These are phyloP conservation scores for Nemotelus nigrinus DNA, from an alignment of 2,888 invertebrate genomes.

Conservation along the genomic window DNA sequence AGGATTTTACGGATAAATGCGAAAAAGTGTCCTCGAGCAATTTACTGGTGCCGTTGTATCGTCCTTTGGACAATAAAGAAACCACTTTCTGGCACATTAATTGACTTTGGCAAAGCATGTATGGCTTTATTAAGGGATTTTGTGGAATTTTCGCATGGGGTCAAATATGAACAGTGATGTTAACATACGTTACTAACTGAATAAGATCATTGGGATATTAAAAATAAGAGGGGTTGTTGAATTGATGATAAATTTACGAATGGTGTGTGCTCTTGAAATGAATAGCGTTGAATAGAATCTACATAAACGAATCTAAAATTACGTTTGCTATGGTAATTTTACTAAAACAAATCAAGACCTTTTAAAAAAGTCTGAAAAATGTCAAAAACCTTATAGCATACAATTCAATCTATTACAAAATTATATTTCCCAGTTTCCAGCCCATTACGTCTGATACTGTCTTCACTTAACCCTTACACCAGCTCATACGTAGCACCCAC, in stretches of 20 bases:
- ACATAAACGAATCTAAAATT: neutral
- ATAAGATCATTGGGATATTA: neutral
- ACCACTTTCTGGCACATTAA: constrained; percentile 19
- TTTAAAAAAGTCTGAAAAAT: too few species aligned
- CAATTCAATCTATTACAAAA: too few species aligned
- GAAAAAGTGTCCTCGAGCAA: constrained; percentile 19
- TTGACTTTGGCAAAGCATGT: constrained; percentile 18
- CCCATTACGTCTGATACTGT: too few species aligned
- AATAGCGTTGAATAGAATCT: neutral
- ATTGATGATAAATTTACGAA: neutral
- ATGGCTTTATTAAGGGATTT: constrained; percentile 29
- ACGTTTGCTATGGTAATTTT: neutral
- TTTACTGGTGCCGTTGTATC: constrained; percentile 11
- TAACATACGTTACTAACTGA: neutral
- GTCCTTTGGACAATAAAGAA: constrained; percentile 17
- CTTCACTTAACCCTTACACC: too few species aligned
- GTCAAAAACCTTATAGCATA: too few species aligned
- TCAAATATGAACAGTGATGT: constrained; percentile 4
- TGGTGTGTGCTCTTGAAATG: neutral
- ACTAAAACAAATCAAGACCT: neutral
- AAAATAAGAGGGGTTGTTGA: neutral
- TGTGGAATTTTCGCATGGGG: constrained; percentile 1
- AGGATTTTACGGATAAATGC: constrained; percentile 15
- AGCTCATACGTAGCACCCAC: too few species aligned
- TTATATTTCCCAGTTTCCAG: too few species aligned